These are phyloP conservation scores for Zosterops borbonicus DNA, from an alignment of 2,113 vertebrate species.

Conservation along the genomic window DNA sequence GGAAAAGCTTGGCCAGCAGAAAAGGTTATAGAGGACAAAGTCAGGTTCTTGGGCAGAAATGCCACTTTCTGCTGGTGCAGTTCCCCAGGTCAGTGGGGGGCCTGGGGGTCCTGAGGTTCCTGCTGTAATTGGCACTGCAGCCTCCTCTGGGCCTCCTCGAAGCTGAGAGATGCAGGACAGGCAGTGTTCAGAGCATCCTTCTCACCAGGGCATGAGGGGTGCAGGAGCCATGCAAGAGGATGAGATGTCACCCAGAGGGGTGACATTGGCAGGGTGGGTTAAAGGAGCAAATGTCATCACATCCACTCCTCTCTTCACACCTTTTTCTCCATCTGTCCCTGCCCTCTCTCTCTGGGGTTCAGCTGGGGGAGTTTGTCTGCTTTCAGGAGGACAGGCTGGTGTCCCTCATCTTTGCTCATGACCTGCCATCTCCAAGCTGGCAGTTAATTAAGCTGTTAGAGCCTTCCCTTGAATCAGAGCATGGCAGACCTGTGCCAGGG, in stretches of 20 bases:
- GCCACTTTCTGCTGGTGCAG: neutral
- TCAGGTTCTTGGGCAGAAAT: neutral
- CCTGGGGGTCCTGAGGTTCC: neutral
- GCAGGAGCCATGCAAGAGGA: neutral
- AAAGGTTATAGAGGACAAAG: neutral
- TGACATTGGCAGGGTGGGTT: rapidly evolving
- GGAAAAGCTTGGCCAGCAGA: neutral
- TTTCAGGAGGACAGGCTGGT: neutral
- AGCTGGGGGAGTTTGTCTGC: neutral
- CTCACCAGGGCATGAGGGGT: neutral
- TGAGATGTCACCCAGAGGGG: rapidly evolving
- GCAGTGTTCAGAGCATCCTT: neutral
- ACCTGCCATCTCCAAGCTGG: neutral
- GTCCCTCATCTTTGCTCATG: neutral
- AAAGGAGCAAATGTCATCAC: neutral
- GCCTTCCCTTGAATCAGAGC: neutral
- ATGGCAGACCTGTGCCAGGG: neutral
- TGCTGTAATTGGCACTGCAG: neutral
- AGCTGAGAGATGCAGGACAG: neutral
- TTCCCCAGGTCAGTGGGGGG: neutral
- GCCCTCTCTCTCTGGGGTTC: neutral
- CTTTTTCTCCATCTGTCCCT: neutral
- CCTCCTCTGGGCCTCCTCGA: neutral
- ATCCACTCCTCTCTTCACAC: neutral
- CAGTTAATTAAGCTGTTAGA: neutral